These are phyloP conservation scores for Enteromius mattozi DNA, from an alignment of 2,797 vertebrate genomes.

Conservation along the genomic window DNA sequence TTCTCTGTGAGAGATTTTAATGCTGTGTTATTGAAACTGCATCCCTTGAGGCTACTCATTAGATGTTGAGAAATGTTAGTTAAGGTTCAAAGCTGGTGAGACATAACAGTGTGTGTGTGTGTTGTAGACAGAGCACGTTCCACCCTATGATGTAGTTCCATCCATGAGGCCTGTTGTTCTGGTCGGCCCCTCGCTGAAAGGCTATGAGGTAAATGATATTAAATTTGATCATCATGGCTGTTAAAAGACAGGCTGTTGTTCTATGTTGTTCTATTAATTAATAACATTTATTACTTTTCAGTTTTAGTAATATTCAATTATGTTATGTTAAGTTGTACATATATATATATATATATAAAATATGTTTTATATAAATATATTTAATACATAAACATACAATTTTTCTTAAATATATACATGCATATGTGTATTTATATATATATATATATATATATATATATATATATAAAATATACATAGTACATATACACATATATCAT, in stretches of 20 bases:
- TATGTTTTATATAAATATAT: too few relatives aligned
- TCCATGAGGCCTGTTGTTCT: constrained; percentile 96
- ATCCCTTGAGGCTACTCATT: constrained; percentile 24
- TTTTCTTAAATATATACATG: too few relatives aligned
- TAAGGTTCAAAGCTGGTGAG: constrained; percentile 12
- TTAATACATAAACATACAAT: too few relatives aligned
- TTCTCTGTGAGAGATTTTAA: constrained; percentile 10
- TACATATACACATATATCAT: too few relatives aligned
- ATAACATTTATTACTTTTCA: too few relatives aligned
- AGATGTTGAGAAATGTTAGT: constrained; percentile 32
- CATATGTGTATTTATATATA: too few relatives aligned
- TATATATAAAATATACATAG: too few relatives aligned
- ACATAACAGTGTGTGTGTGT: background rate
- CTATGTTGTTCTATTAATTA: background rate
- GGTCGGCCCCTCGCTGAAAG: constrained; percentile 95
- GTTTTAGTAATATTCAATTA: too few relatives aligned
- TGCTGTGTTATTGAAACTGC: constrained; percentile 16
- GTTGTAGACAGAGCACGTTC: constrained; percentile 87
- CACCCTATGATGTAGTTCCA: constrained; percentile 94
- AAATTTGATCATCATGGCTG: background rate
- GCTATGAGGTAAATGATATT: constrained; percentile 86
- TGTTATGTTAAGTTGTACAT: too few relatives aligned
- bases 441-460: too few relatives aligned
- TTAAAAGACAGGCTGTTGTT: background rate
- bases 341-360: too few relatives aligned